These are phyloP conservation scores for Pseudochromis fuscus DNA, from an alignment of 2,797 vertebrate species.

Conservation along the genomic window DNA sequence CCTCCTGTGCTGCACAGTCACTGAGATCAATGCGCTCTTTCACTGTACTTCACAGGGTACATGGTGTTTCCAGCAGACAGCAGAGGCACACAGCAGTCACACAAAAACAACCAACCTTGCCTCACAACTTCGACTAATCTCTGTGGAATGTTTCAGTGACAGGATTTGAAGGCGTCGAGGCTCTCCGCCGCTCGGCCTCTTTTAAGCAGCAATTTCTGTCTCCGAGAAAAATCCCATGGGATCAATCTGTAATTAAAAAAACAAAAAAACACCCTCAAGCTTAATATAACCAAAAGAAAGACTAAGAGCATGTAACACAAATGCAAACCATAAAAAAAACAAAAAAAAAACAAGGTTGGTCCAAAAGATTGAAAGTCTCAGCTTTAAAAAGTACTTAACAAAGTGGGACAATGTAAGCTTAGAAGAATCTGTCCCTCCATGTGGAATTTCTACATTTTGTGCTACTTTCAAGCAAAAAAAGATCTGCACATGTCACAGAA, in stretches of 20 bases:
- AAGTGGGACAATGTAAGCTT: conserved; percentile 32
- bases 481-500: background rate
- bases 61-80: conserved; percentile 73
- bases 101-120: conserved; percentile 72
- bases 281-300: conserved; percentile 40
- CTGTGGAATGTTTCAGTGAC: conserved; percentile 76
- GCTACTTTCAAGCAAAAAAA: conserved; percentile 35
- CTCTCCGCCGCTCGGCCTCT: conserved; percentile 49
- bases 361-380: conserved; percentile 7
- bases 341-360: conserved; percentile 36
- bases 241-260: conserved; percentile 68
- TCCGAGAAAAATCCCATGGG: conserved; percentile 53
- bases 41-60: conserved; percentile 74
- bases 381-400: conserved; percentile 31
- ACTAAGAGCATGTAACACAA: conserved; percentile 37
- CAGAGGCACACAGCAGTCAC: conserved; percentile 62
- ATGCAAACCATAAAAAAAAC: conserved; percentile 19
- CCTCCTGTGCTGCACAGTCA: conserved; percentile 63
- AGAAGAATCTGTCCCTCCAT: conserved; percentile 33
- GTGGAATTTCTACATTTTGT: conserved; percentile 47
- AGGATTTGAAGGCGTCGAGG: conserved; percentile 58
- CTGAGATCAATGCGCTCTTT: conserved; percentile 80
- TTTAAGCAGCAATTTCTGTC: conserved; percentile 53
- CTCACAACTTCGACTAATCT: conserved; percentile 69
- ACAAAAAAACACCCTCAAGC: conserved; percentile 38